Base-by-base conservation (phyloP, 1,140 invertebrate species). In the Belonocnema kinseyi region DNA sequence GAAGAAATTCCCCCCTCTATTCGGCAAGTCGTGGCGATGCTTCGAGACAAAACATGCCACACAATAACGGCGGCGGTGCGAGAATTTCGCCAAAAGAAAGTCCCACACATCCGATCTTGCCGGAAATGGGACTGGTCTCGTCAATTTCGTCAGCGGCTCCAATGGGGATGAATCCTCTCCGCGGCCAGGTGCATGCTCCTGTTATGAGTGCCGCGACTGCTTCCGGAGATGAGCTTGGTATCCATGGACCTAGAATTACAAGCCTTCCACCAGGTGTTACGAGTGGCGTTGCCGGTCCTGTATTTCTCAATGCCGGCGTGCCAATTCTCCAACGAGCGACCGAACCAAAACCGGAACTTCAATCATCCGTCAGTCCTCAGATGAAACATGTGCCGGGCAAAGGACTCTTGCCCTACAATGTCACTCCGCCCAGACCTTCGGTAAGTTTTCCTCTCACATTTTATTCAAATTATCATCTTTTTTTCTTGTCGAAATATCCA, bases 371-470 rank as follows among this genome's bases (percentile, higher is more conserved):
- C 10, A 90, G 86, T 80, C 88, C 89, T 2, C 83, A 86, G 3
- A 85, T 87, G 0, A 91, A 91, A 79, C 83, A 89, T n/a, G 83
- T 87, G 46, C 86, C 89, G 82, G 94, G 94, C 1, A 96, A 97
- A 89, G 95, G 95, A 85, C 88, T 97, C 52, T 89, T 98, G 66
- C 96, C 96, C 1, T 98, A 97, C 83, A 97, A 96, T 91, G 95
- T 98, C 16, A 98, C 97, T 51, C 96, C 96, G 58, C 95, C 97
- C 76, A 93, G 95, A 79, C 95, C 96, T 46, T 92, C 91, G 88
- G 92, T 93, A 89, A 91, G 85, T 82, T 70, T 33, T 61, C 21
- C 50, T 53, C 52, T 19, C 3, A 1, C 1, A 26, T 26, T 26
- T 26, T 26, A 26, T 26, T 3, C 1, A 26, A 26, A 26, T 26